Base-by-base conservation (phyloP, 2,888 invertebrate species). In the Sarcophaga carnaria region DNA sequence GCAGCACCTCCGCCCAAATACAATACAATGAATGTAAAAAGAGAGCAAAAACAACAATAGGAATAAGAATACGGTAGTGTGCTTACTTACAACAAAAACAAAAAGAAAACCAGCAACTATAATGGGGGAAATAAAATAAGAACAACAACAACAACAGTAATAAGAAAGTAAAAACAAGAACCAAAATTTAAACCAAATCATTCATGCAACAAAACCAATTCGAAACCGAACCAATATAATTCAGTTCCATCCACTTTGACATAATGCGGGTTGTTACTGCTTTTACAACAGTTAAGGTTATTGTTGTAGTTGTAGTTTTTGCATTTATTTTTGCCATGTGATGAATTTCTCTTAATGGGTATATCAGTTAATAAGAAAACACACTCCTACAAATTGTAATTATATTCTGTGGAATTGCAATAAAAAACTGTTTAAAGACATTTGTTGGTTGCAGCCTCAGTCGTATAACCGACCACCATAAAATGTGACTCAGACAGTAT, bases 1-100 rank as follows among this genome's bases (percentile, higher is more conserved):
- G 83, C 83, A 75, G 75, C 75, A 81, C 80, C 83, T 81, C 84
- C 87, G 84, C 87, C 87, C 84, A 87, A 77, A 76, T 71, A 72
- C 49, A 67, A 66, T 54, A 72, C 49, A 67, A 66, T 54, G 54
- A 83, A 60, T 76, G 63, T 64, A 69, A 76, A 64, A 70, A 64
- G n/a, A 74, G 62, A 60, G 22, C 27, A 45, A 74, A 27, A 62
- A 62, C 37, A 70, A 75, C 47, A 74, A 64, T 45, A 80, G 62
- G 59, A 75, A 54, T 2, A 8, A 54, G 25, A 59, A 80, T 49
- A 76, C 60, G 45, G 74, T 62, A 20, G 12, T 54, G 54, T 71
- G 10, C 70, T 59, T 77, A 59, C 20, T 77, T 77, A 80, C 77
- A 77, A 72, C 81, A 85, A 62, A 74, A 77, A 77, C 72, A 78